Evolutionary conservation across 2,113 vertebrate genomes (phyloP).

Genomic region (Brienomyrus longianalis): DNA sequence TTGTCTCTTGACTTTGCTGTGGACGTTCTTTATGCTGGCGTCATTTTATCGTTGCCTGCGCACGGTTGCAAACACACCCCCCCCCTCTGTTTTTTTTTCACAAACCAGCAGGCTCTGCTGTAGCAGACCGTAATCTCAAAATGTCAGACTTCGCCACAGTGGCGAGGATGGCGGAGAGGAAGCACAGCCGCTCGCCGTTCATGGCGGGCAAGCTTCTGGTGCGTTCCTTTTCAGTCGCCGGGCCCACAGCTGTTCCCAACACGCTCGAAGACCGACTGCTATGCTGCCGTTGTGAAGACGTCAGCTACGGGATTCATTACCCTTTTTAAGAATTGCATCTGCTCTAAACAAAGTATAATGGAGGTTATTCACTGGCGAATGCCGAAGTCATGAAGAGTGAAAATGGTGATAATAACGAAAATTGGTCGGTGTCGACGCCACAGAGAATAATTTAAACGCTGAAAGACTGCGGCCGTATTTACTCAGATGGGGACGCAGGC

Average conservation of each 20-base stretch:
- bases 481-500: not conserved
- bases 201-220: not conserved
- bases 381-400: not conserved
- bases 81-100: not conserved
- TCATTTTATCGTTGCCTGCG: not conserved
- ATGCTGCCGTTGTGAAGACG: not conserved
- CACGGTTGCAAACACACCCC: not conserved
- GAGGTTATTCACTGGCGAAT: not conserved
- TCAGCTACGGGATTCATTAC: constrained; percentile 4
- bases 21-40: not conserved
- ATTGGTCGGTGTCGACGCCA: not conserved
- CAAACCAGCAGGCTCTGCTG: not conserved
- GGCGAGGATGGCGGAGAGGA: not conserved
- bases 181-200: not conserved
- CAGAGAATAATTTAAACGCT: not conserved
- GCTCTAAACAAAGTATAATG: constrained; percentile 17
- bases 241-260: not conserved
- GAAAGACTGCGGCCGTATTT: not conserved
- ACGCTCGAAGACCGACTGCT: not conserved
- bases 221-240: not conserved
- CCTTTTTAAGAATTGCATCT: constrained; percentile 16
- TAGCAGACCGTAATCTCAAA: not conserved
- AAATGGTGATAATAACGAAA: constrained; percentile 8
- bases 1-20: not conserved
- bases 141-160: not conserved